phyloP scores from a whole-genome alignment of 2,113 vertebrate genomes.

The Serilophus lunatus region DNA sequence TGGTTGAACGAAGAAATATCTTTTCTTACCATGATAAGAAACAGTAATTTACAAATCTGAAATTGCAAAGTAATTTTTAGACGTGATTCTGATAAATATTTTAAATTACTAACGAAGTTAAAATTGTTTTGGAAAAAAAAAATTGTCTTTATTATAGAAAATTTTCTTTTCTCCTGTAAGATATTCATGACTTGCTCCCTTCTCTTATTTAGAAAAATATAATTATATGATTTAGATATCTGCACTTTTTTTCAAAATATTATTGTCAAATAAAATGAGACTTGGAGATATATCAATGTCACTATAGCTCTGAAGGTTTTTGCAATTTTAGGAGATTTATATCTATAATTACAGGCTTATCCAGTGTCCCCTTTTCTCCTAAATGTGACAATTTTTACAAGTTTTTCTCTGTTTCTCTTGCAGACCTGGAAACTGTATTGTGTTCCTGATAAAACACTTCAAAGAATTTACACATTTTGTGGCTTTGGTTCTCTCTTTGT shows the following conservation, averaged over 20 bases:
- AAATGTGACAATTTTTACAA: neutral
- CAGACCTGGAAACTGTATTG: neutral
- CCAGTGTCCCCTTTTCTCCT: neutral
- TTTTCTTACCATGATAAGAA: neutral
- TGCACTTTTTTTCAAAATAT: neutral
- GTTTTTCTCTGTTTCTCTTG: neutral
- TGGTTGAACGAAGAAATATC: accelerated
- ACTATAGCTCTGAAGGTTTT: neutral
- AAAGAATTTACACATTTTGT: neutral
- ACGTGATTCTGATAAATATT: neutral
- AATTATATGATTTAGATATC: neutral
- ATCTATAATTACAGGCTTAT: neutral
- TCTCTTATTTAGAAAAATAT: neutral
- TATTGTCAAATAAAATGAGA: neutral
- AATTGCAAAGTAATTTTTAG: neutral
- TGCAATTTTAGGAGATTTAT: accelerated
- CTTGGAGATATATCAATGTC: neutral
- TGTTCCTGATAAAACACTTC: neutral
- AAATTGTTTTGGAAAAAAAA: neutral
- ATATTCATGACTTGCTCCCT: accelerated
- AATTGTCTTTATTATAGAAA: neutral
- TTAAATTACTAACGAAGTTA: neutral
- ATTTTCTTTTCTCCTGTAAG: neutral
- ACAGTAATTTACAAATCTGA: neutral
- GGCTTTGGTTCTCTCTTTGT: neutral